phyloP scores from a whole-genome alignment of 2,888 invertebrate species.

The Caenorhabditis macrosperma region DNA sequence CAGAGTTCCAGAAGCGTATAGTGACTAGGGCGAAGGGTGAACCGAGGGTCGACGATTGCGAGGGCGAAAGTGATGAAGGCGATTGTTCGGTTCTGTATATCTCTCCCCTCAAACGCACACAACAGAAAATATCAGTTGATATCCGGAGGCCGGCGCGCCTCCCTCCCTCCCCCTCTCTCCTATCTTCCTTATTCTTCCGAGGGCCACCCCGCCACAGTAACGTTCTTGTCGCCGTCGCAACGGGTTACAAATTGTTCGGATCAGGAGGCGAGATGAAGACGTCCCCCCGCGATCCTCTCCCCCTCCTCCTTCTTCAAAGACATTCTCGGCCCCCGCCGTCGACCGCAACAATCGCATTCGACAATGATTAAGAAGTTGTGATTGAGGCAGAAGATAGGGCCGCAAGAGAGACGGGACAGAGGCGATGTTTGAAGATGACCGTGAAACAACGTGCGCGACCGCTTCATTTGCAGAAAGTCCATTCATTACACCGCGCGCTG shows the following conservation, averaged over 20 bases:
- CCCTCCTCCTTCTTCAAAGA: neutral
- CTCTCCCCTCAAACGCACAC: neutral
- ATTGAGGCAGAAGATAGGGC: slow-evolving; percentile 59
- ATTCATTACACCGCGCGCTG: too few relatives aligned
- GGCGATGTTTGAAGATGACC: slow-evolving; percentile 41
- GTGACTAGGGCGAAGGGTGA: neutral
- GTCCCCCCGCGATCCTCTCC: neutral
- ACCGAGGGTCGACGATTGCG: slow-evolving; percentile 3
- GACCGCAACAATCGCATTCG: slow-evolving; percentile 50
- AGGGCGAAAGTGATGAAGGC: slow-evolving; percentile 42
- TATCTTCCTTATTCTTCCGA: neutral
- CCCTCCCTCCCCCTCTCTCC: neutral
- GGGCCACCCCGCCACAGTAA: slow-evolving; percentile 31
- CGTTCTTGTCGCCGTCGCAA: slow-evolving; percentile 44
- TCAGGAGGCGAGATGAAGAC: slow-evolving; percentile 22
- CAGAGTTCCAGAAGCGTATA: neutral
- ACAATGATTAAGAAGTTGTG: slow-evolving; percentile 60
- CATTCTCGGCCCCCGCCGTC: slow-evolving; percentile 10
- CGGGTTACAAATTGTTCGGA: slow-evolving; percentile 57
- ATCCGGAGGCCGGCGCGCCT: slow-evolving; percentile 20
- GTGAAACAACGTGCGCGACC: slow-evolving; percentile 29
- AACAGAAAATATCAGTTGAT: slow-evolving; percentile 54
- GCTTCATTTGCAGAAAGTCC: neutral
- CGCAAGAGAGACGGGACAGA: neutral
- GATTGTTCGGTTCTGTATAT: slow-evolving; percentile 24